Percentiles rank a stretch among this genome's conserved stretches.
Conservation (phyloP, 2,888 invertebrate genomes). For the Corythucha ciliata region DNA sequence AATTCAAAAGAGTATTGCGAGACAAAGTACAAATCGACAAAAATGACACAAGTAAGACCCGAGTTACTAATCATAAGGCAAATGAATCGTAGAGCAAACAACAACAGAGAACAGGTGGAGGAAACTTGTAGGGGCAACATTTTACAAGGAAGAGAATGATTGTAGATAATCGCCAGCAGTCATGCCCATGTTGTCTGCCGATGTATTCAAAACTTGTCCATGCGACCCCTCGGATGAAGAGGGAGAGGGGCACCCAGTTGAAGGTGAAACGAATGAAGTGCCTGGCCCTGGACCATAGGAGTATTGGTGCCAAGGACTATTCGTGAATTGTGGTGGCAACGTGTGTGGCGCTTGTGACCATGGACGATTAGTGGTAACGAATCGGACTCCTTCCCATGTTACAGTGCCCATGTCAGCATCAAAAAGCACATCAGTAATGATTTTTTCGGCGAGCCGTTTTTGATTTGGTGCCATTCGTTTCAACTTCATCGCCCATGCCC, state of each 20-base stretch:
- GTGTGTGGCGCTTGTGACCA: background rate
- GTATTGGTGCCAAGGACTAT: constrained; percentile 4
- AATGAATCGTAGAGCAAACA: constrained; percentile 2
- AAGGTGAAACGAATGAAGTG: constrained; percentile 2
- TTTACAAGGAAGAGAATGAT: constrained; percentile 5
- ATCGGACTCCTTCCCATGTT: no score
- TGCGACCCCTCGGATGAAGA: constrained; percentile 3
- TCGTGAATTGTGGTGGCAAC: constrained; percentile 1
- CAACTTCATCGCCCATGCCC: no score
- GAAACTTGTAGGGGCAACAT: constrained; percentile 4
- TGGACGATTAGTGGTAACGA: no score
- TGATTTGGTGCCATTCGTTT: no score
- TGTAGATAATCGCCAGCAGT: constrained; percentile 3
- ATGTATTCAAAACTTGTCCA: constrained; percentile 4
- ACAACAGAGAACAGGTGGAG: constrained; percentile 3
- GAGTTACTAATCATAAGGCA: constrained; percentile 1
- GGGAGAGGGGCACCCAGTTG: constrained; percentile 4
- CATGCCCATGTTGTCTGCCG: constrained; percentile 4
- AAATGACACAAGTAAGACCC: background rate
- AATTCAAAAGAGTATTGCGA: constrained; percentile 5
- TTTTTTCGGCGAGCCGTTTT: no score
- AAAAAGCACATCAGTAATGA: no score
- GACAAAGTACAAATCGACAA: constrained; percentile 3
- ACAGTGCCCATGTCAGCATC: no score
- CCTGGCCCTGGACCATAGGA: constrained; percentile 6